phyloP scores from a whole-genome alignment of 64 coral and sea anemone genomes.

The Platygyra sinensis region DNA sequence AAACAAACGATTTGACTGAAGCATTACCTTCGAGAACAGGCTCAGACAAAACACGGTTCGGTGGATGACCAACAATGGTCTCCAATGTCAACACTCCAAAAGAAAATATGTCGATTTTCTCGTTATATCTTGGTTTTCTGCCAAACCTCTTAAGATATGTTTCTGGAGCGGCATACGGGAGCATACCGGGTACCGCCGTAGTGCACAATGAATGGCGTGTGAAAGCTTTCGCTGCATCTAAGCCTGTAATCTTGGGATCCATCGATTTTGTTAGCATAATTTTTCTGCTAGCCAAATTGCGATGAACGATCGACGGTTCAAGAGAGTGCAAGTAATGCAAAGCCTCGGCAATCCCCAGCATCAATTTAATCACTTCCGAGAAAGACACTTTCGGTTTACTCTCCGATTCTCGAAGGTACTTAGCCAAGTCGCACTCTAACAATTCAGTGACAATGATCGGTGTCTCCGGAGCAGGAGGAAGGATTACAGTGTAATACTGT shows the following conservation, averaged over 20 bases:
- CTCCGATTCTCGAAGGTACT: no score
- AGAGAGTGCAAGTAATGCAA: conserved; percentile 70
- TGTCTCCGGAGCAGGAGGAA: conserved; percentile 39
- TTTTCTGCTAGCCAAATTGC: conserved; percentile 85
- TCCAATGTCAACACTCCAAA: conserved; percentile 77
- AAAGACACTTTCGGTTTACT: no score
- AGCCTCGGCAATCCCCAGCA: conserved; percentile 74
- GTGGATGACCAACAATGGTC: conserved; percentile 79
- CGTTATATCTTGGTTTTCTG: conserved; percentile 47
- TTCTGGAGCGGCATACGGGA: conserved; percentile 81
- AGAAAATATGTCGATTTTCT: conserved; percentile 92
- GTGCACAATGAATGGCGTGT: conserved; percentile 71
- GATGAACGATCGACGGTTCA: conserved; percentile 51
- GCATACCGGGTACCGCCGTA: conserved; percentile 60
- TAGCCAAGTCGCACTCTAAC: no score
- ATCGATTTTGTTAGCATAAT: conserved; percentile 55
- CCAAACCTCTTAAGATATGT: conserved; percentile 49
- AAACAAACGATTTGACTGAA: not conserved
- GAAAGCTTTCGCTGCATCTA: conserved; percentile 75
- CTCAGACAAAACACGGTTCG: conserved; percentile 23
- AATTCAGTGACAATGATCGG: no score
- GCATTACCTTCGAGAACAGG: conserved; percentile 67
- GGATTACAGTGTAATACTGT: conserved; percentile 78
- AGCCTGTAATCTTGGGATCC: conserved; percentile 78
- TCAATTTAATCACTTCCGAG: conserved; percentile 56